Evolutionary conservation across 2,888 invertebrate species (phyloP), one percentile per base, ranked within the genome.

Genomic region (Nemotelus pantherinus): DNA sequence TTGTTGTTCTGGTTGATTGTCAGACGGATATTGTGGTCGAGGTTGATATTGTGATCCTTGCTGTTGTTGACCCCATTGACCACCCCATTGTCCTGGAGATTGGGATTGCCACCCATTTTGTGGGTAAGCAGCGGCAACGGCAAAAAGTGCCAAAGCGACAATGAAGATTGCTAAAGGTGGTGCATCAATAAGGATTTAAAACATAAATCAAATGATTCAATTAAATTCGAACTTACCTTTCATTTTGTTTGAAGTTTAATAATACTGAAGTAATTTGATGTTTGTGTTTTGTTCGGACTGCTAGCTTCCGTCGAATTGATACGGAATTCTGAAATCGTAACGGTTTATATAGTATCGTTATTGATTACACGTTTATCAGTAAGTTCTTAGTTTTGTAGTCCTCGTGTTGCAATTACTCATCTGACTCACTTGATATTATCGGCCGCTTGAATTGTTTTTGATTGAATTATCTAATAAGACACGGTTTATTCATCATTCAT

Each of bases 21-120:
- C 57, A 9, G 4, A 25, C 25, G 43, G 64, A 6, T 64, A 3
- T 44, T n/a, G 48, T 10, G 65, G 45, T 48, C 10, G 3, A 9
- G 70, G 70, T 3, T 41, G 63, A 7, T 41, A 39, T 53, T 70
- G 70, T 53, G 41, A 4, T 41, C 5, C 55, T 10, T 70, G 3
- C 25, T 41, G 47, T 2, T n/a, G 3, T 70, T 70, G 70, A 39
- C 65, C 65, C 65, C 65, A 65, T 70, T 55, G 55, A 3, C 70
- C 70, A 43, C 53, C 44, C 2, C 4, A 55, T 67, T 47, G 67
- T 10, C 48, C 60, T 60, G 25, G 60, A 25, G 60, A 60, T 41
- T 60, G 60, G n/a, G 7, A 7, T 5, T 39, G 41, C n/a, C 39
- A 60, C 7, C 60, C 60, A 43, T 39, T 5, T 43, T 53, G 55